Evolutionary conservation across 2,888 invertebrate genomes (phyloP).

Genomic region (Rhagium mordax): DNA sequence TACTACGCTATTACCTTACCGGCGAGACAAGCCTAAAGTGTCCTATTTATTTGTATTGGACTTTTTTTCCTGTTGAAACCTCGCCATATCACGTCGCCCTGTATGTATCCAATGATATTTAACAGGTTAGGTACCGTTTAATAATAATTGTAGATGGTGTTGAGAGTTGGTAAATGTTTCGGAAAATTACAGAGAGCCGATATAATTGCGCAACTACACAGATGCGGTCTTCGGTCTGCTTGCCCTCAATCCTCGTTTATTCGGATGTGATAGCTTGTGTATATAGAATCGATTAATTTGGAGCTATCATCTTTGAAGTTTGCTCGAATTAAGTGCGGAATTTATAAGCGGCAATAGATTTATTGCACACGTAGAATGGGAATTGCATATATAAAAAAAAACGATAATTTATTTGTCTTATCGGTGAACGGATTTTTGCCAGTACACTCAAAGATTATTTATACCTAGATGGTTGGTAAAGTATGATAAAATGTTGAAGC

Average conservation of each 20-base stretch:
- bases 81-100: too few species aligned
- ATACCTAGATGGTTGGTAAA: too few species aligned
- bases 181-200: slow-evolving; percentile 5
- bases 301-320: not conserved
- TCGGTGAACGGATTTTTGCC: too few species aligned
- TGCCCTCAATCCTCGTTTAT: not conserved
- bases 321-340: not conserved
- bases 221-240: not conserved
- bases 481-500: too few species aligned
- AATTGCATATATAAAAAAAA: not conserved
- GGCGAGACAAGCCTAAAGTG: too few species aligned
- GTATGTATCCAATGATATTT: not conserved
- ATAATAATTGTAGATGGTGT: not conserved
- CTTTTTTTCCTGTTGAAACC: too few species aligned
- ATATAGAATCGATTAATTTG: not conserved
- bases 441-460: too few species aligned
- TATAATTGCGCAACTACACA: slow-evolving; percentile 7
- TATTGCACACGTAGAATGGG: not conserved
- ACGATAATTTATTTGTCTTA: too few species aligned
- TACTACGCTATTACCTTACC: too few species aligned
- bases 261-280: not conserved
- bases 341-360: not conserved
- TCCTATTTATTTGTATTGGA: too few species aligned
- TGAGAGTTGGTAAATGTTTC: not conserved
- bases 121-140: slow-evolving; percentile 9